Evolutionary conservation across 1,140 invertebrate species (phyloP).

Genomic region (Drosophila pallidifrons): DNA sequence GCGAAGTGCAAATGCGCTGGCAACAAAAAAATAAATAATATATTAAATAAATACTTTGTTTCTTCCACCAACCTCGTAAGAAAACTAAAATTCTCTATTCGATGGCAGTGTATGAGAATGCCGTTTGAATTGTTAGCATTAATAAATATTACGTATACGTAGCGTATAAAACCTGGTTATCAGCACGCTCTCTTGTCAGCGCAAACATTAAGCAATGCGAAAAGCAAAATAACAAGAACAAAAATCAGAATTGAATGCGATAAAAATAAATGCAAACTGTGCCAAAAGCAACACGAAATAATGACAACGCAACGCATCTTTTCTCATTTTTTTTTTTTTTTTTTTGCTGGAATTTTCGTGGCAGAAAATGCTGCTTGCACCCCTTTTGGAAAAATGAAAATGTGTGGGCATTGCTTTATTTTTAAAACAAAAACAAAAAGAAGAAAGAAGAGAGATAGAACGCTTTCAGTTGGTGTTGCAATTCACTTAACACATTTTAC

Average conservation of each 20-base stretch:
- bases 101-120: too few relatives aligned
- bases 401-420: slow-evolving; percentile 31
- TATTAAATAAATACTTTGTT: neutral
- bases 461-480: slow-evolving; percentile 19
- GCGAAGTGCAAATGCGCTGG: neutral
- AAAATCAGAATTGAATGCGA: slow-evolving; percentile 35
- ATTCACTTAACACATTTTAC: slow-evolving; percentile 47
- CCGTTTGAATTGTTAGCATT: neutral
- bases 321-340: too few relatives aligned
- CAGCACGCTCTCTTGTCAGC: slow-evolving; percentile 15
- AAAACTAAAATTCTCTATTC: too few relatives aligned
- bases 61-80: neutral
- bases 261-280: slow-evolving; percentile 78
- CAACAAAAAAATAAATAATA: neutral
- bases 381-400: slow-evolving; percentile 39
- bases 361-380: slow-evolving; percentile 29
- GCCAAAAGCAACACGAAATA: slow-evolving; percentile 48
- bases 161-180: slow-evolving; percentile 25
- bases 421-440: too few relatives aligned
- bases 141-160: neutral
- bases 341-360: slow-evolving; percentile 42
- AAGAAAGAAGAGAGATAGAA: neutral
- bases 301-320: slow-evolving; percentile 25
- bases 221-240: neutral
- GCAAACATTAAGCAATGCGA: slow-evolving; percentile 14